These are phyloP conservation scores for Phaenicophaeus curvirostris DNA, from an alignment of 2,797 vertebrate species.

Conservation along the genomic window DNA sequence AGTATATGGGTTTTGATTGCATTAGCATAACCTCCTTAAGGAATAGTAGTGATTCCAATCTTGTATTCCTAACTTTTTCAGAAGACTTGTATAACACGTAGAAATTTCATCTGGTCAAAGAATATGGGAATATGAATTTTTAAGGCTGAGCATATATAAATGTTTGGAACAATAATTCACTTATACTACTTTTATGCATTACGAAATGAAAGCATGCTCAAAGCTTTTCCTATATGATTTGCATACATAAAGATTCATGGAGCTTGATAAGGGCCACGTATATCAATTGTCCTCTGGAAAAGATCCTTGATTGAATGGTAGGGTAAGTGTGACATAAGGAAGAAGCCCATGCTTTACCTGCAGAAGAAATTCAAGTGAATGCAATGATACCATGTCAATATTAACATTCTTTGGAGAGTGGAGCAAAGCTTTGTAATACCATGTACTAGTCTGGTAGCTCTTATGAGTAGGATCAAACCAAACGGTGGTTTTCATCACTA, in stretches of 20 bases:
- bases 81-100: background rate
- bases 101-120: background rate
- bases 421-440: background rate
- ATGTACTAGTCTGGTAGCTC: background rate
- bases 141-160: background rate
- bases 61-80: background rate
- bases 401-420: background rate
- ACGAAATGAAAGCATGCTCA: background rate
- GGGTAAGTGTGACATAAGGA: background rate
- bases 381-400: background rate
- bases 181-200: background rate
- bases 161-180: background rate
- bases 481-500: background rate
- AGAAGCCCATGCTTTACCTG: background rate
- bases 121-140: background rate
- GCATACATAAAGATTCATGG: background rate
- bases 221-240: background rate
- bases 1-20: background rate
- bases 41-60: background rate
- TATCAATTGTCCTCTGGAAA: background rate
- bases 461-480: background rate
- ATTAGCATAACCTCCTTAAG: background rate
- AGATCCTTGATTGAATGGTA: background rate
- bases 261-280: background rate
- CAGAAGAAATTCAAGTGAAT: background rate